These are phyloP conservation scores for Hybognathus amarus DNA, from an alignment of 2,797 vertebrate genomes.

Conservation along the genomic window DNA sequence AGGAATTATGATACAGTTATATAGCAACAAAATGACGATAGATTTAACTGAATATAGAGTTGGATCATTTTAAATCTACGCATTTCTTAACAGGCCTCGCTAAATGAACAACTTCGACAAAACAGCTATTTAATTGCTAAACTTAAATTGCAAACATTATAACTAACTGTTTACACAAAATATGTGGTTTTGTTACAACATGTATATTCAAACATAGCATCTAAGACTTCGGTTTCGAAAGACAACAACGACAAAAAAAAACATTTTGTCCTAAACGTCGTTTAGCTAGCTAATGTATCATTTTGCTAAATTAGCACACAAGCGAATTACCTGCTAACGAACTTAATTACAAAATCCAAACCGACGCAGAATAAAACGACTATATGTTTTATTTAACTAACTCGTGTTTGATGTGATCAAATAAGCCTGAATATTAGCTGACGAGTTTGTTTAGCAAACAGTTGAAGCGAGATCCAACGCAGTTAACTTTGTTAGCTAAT, in stretches of 20 bases:
- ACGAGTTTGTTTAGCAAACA: neutral
- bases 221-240: neutral
- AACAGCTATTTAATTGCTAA: neutral
- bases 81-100: constrained; percentile 35
- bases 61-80: neutral
- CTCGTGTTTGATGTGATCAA: neutral
- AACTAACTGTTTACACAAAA: neutral
- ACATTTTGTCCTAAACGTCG: neutral
- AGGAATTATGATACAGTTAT: neutral
- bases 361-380: neutral
- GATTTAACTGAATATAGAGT: neutral
- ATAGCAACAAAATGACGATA: neutral
- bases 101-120: constrained; percentile 11
- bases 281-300: constrained; percentile 24
- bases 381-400: neutral
- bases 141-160: neutral
- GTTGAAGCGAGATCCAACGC: constrained; percentile 25
- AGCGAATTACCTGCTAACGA: constrained; percentile 25
- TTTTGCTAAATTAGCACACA: constrained; percentile 22
- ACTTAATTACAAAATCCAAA: neutral
- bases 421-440: neutral
- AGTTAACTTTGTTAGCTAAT: constrained; percentile 47
- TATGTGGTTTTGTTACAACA: too few species aligned
- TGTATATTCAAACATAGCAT: neutral
- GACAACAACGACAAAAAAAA: neutral